A percentile compares a stretch with the other conserved stretches of the same genome.
These are phyloP conservation scores for Drosophila demipolita DNA, from an alignment of 2,888 invertebrate species.

Conservation along the genomic window DNA sequence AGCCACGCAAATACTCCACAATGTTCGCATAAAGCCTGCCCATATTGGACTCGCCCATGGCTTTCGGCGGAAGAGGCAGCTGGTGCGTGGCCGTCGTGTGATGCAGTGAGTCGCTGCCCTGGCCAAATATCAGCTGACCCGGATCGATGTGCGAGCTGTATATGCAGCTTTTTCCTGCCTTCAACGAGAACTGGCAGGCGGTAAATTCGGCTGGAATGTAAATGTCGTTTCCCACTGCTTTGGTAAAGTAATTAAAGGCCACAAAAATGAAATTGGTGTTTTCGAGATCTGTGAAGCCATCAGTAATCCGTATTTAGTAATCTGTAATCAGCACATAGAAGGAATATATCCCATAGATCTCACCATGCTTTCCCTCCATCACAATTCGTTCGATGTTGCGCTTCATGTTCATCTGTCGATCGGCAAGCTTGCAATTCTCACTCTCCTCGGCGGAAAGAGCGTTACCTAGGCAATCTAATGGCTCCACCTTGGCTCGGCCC, in stretches of 20 bases:
- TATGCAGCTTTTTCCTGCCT: conserved; percentile 84
- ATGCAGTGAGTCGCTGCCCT: conserved; percentile 84
- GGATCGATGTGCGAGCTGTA: conserved; percentile 85
- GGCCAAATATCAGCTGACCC: conserved; percentile 84
- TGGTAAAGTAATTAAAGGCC: conserved; percentile 82
- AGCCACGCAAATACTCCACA: conserved; percentile 81
- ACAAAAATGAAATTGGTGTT: conserved; percentile 74
- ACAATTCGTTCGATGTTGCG: conserved; percentile 75
- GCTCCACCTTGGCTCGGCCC: conserved; percentile 32
- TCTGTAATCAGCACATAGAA: not conserved
- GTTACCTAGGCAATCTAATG: conserved; percentile 74
- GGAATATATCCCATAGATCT: not conserved
- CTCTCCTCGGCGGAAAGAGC: conserved; percentile 62
- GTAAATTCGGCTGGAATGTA: conserved; percentile 87
- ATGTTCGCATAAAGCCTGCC: conserved; percentile 84
- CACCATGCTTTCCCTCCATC: conserved; percentile 67
- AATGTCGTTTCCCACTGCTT: conserved; percentile 58
- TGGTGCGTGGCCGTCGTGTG: conserved; percentile 85
- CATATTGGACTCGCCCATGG: conserved; percentile 78
- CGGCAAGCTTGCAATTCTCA: conserved; percentile 56
- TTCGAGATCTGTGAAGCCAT: conserved; percentile 71
- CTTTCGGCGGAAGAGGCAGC: conserved; percentile 84
- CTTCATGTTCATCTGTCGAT: conserved; percentile 69
- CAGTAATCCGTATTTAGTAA: not conserved
- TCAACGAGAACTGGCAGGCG: conserved; percentile 85